Conservation (phyloP, 2,113 vertebrate genomes). For the Rhodinocichla rosea region DNA sequence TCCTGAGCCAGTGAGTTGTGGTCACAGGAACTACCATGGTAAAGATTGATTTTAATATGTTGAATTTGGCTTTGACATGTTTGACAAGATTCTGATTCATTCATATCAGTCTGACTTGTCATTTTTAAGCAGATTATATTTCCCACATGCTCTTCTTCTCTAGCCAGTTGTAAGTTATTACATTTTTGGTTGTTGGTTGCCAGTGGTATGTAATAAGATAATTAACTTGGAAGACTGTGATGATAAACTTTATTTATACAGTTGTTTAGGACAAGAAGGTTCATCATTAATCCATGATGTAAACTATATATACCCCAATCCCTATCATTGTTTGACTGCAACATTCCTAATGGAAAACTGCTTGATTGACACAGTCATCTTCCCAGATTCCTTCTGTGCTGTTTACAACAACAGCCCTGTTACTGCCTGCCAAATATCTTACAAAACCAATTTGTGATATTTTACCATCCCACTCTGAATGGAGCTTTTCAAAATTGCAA, state of each 20-base stretch:
- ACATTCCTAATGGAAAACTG: neutral
- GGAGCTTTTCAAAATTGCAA: neutral
- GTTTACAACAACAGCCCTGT: neutral
- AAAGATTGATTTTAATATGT: neutral
- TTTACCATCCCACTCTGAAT: neutral
- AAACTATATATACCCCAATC: neutral
- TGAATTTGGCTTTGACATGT: neutral
- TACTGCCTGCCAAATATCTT: neutral
- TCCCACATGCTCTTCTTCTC: neutral
- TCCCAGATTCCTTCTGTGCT: neutral
- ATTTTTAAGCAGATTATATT: neutral
- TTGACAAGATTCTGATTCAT: neutral
- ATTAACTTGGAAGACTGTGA: neutral
- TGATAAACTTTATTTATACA: neutral
- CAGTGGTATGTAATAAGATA: neutral
- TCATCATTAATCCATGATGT: neutral
- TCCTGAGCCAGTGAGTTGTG: neutral
- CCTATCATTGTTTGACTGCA: neutral
- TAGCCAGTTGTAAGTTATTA: neutral
- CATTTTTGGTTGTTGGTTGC: neutral
- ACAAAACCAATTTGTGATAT: neutral
- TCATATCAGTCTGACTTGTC: neutral
- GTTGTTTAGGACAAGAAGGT: neutral
- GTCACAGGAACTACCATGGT: neutral
- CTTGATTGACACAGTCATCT: fast-evolving